These are phyloP conservation scores for Epiblema foenella DNA, from an alignment of 2,888 invertebrate species.

Conservation along the genomic window DNA sequence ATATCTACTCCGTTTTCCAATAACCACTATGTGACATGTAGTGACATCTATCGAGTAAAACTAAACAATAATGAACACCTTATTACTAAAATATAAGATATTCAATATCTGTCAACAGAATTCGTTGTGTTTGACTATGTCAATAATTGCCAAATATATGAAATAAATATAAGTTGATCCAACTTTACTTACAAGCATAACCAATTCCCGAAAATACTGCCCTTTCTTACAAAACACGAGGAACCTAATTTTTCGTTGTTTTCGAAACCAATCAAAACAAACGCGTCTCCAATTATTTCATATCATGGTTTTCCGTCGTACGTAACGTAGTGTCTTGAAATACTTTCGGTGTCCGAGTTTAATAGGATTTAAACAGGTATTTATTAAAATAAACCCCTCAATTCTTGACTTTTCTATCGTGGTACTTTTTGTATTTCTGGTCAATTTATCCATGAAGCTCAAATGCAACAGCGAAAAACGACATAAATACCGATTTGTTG, in stretches of 20 bases:
- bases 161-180: not conserved
- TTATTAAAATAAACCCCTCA: too few species aligned
- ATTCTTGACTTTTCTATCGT: too few species aligned
- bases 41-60: not conserved
- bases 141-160: conserved; percentile 2
- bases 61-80: not conserved
- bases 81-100: conserved; percentile 2
- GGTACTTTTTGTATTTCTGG: too few species aligned
- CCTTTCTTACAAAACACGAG: conserved; percentile 3
- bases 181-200: not conserved
- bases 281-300: not conserved
- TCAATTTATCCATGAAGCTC: too few species aligned
- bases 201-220: not conserved
- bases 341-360: too few species aligned
- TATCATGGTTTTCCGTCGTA: not conserved
- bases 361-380: too few species aligned
- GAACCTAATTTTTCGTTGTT: conserved; percentile 38
- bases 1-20: not conserved
- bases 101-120: conserved; percentile 3
- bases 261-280: conserved; percentile 17
- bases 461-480: too few species aligned
- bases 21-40: not conserved
- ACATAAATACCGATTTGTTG: too few species aligned
- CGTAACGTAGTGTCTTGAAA: not conserved
- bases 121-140: conserved; percentile 38